These are phyloP conservation scores for Sorex maritimensis DNA, from an alignment of 2,797 vertebrate genomes.

Conservation along the genomic window DNA sequence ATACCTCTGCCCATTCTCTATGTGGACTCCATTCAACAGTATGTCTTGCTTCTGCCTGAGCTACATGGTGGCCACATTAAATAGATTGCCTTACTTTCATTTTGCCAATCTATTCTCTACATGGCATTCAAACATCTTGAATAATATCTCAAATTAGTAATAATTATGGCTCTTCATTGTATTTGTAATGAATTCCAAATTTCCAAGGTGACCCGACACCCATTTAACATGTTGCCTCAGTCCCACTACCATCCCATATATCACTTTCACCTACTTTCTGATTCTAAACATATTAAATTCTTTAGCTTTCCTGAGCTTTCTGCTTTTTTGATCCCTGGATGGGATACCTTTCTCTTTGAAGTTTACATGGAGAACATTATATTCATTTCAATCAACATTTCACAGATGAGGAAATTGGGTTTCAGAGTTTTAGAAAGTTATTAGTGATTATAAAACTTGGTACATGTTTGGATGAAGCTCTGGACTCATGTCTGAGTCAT, in stretches of 20 bases:
- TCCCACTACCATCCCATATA: not conserved
- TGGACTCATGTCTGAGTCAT: conserved; percentile 36
- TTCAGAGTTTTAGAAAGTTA: conserved; percentile 35
- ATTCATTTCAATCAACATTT: conserved; percentile 3
- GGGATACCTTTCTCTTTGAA: not conserved
- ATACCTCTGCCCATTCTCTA: not conserved
- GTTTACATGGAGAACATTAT: not conserved
- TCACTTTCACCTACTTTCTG: not conserved
- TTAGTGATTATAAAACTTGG: conserved; percentile 6
- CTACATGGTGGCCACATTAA: no score
- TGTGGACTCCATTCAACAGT: not conserved
- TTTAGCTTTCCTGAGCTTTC: not conserved
- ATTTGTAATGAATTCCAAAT: not conserved
- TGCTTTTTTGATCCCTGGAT: not conserved
- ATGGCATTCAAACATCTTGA: not conserved
- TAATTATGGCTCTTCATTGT: not conserved
- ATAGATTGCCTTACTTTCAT: not conserved
- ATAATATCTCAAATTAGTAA: not conserved
- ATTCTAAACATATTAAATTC: not conserved
- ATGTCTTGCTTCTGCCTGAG: not conserved
- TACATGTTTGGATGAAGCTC: not conserved
- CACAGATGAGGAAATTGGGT: not conserved
- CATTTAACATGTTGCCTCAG: not conserved
- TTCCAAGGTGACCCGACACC: not conserved
- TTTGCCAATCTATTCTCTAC: not conserved